These are phyloP conservation scores for Lasioglossum malachurum DNA, from an alignment of 2,888 invertebrate species.

Conservation along the genomic window DNA sequence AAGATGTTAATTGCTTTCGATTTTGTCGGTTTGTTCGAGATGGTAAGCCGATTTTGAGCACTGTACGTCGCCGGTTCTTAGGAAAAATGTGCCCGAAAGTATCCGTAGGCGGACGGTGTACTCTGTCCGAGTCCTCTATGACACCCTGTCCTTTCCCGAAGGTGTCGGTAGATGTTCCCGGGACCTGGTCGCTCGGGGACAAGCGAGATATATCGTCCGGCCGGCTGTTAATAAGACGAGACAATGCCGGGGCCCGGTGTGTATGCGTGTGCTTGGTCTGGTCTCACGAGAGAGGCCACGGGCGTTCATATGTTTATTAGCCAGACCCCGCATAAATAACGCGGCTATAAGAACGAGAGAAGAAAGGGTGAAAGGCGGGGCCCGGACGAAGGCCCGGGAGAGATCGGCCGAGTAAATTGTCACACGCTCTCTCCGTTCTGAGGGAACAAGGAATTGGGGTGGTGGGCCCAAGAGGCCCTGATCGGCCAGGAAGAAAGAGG, in stretches of 20 bases:
- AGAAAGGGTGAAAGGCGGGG: constrained; percentile 75
- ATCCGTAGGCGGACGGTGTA: constrained; percentile 61
- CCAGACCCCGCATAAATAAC: constrained; percentile 84
- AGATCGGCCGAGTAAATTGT: constrained; percentile 84
- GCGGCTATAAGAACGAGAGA: constrained; percentile 80
- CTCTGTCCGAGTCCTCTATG: constrained; percentile 66
- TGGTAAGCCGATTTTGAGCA: background rate
- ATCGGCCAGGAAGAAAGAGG: constrained; percentile 70
- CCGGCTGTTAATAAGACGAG: constrained; percentile 83
- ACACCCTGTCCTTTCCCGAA: constrained; percentile 68
- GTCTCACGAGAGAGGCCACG: constrained; percentile 79
- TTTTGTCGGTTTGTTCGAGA: background rate
- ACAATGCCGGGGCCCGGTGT: constrained; percentile 78
- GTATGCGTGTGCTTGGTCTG: constrained; percentile 57
- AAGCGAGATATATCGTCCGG: constrained; percentile 80
- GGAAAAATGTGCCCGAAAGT: constrained; percentile 55
- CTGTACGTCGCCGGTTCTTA: background rate
- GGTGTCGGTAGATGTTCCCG: constrained; percentile 73
- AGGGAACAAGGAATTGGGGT: constrained; percentile 79
- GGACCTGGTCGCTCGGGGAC: constrained; percentile 60
- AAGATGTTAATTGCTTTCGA: background rate
- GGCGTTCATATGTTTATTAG: constrained; percentile 85
- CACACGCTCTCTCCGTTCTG: constrained; percentile 82
- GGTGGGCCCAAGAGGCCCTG: constrained; percentile 62
- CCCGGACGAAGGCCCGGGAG: constrained; percentile 67